Conservation (phyloP, 2,113 vertebrate genomes). For the Ramphastos sulfuratus region DNA sequence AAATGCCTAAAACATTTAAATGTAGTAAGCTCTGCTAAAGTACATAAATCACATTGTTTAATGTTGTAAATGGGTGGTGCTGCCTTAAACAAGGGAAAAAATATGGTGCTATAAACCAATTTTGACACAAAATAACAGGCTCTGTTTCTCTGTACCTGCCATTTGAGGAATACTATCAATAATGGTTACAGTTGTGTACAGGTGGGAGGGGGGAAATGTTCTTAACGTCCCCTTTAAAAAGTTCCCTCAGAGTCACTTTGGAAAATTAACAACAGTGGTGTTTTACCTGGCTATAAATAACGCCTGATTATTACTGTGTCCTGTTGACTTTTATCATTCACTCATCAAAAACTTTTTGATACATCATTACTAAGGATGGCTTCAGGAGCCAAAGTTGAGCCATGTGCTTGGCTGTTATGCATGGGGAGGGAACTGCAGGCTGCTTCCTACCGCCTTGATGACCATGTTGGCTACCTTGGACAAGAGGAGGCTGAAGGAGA, state of each 20-base stretch:
- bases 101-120: conserved; percentile 71
- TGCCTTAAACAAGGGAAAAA: conserved; percentile 77
- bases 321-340: conserved; percentile 73
- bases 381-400: conserved; percentile 39
- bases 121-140: conserved; percentile 72
- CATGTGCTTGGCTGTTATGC: not conserved
- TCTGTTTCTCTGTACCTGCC: conserved; percentile 64
- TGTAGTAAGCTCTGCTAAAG: conserved; percentile 73
- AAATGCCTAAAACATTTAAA: conserved; percentile 78
- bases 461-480: not conserved
- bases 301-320: conserved; percentile 71
- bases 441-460: not conserved
- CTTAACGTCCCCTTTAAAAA: conserved; percentile 68
- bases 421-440: not conserved
- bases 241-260: conserved; percentile 82
- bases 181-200: conserved; percentile 70
- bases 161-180: conserved; percentile 73
- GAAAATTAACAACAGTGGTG: conserved; percentile 2
- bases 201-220: conserved; percentile 46
- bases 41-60: conserved; percentile 77
- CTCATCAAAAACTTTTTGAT: conserved; percentile 71
- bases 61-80: conserved; percentile 74
- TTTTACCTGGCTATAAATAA: conserved; percentile 71
- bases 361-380: conserved; percentile 51
- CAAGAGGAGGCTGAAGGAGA: no score